phyloP scores from a whole-genome alignment of 2,113 vertebrate genomes.

The Colistium nudipinnis region DNA sequence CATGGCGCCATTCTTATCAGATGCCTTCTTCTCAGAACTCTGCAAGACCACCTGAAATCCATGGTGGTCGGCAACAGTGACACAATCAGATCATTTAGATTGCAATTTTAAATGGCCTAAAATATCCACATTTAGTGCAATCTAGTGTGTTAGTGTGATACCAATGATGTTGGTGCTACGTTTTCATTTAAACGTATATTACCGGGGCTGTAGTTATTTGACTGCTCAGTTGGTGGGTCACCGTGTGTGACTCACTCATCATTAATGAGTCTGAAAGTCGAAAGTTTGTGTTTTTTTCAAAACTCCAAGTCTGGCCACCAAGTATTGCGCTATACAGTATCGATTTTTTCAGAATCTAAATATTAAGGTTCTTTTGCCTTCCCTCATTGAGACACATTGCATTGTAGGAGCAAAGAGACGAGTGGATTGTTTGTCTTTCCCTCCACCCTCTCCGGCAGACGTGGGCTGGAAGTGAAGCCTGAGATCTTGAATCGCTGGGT shows the following conservation, averaged over 20 bases:
- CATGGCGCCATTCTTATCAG: conserved; percentile 78
- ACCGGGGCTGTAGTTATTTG: not conserved
- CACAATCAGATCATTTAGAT: conserved; percentile 9
- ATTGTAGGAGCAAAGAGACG: conserved; percentile 21
- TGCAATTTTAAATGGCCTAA: conserved; percentile 30
- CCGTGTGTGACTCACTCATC: not conserved
- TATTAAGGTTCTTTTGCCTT: conserved; percentile 43
- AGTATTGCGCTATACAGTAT: not conserved
- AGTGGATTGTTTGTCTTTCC: conserved; percentile 69
- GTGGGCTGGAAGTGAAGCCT: conserved; percentile 55
- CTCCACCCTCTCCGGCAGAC: conserved; percentile 72
- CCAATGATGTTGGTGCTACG: not conserved
- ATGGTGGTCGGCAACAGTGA: conserved; percentile 18
- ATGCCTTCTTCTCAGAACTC: conserved; percentile 64
- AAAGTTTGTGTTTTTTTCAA: too few species aligned
- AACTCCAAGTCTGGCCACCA: too few species aligned
- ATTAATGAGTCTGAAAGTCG: too few species aligned
- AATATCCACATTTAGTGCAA: not conserved
- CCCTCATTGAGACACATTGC: conserved; percentile 46
- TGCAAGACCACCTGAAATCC: conserved; percentile 65
- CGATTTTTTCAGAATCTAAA: conserved; percentile 11
- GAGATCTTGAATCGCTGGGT: conserved; percentile 51
- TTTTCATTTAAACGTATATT: not conserved
- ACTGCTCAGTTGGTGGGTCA: not conserved
- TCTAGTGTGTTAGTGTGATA: not conserved